Evolutionary conservation across 2,113 vertebrate genomes (phyloP).

Genomic region (Centropristis striata): DNA sequence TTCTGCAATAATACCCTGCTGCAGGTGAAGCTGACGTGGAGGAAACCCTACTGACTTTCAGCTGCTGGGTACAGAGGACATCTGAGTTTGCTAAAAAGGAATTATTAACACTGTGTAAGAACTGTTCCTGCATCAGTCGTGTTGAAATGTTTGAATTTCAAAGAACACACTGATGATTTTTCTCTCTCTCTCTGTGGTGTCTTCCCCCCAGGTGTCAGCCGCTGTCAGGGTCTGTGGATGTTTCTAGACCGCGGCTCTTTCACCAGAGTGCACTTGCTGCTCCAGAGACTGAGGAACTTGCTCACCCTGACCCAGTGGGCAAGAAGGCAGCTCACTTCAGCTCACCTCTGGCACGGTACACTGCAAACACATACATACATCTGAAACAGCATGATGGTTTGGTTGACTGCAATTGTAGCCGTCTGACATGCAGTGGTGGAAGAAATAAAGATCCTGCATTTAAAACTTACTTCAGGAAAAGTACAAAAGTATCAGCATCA

Average conservation of each 20-base stretch:
- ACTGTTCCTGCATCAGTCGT: neutral
- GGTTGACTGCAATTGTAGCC: neutral
- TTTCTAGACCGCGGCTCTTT: constrained; percentile 66
- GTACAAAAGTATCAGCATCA: too few relatives aligned
- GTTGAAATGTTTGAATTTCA: neutral
- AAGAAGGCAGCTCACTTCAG: constrained; percentile 29
- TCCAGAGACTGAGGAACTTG: constrained; percentile 74
- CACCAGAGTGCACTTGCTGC: constrained; percentile 60
- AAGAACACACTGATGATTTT: neutral
- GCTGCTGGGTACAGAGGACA: constrained; percentile 69
- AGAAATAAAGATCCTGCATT: too few relatives aligned
- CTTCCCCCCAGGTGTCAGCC: constrained; percentile 62
- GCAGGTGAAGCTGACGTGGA: constrained; percentile 41
- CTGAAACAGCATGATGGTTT: neutral
- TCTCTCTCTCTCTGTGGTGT: neutral
- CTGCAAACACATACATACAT: neutral
- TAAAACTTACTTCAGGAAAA: too few relatives aligned
- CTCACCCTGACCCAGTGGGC: constrained; percentile 70
- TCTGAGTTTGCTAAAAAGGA: constrained; percentile 73
- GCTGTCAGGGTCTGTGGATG: constrained; percentile 75
- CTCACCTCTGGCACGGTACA: constrained; percentile 65
- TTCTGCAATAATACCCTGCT: constrained; percentile 7
- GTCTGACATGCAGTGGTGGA: too few relatives aligned
- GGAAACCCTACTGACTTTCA: constrained; percentile 51
- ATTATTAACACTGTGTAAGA: constrained; percentile 73